Evolutionary conservation across 2,113 vertebrate genomes (phyloP).

Genomic region (Xiphorhynchus elegans): DNA sequence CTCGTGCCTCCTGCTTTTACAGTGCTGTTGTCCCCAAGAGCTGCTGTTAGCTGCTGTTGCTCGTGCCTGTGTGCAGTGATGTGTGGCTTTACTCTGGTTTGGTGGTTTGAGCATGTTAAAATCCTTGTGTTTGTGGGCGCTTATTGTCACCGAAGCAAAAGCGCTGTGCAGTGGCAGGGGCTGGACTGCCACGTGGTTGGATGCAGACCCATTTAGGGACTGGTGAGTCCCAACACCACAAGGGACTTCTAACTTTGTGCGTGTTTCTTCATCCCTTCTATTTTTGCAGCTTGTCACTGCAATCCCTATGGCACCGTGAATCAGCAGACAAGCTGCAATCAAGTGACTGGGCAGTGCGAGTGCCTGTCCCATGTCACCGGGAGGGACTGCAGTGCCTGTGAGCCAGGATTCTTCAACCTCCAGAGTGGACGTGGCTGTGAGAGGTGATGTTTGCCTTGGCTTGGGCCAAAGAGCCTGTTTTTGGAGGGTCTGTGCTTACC

Average conservation of each 20-base stretch:
- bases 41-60: not conserved
- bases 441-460: slow-evolving; percentile 70
- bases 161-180: rapidly evolving
- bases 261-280: not conserved
- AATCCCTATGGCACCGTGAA: slow-evolving; percentile 81
- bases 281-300: slow-evolving; percentile 87
- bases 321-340: slow-evolving; percentile 81
- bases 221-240: not conserved
- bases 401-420: slow-evolving; percentile 92
- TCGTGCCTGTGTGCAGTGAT: no score
- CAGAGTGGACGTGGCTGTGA: slow-evolving; percentile 88
- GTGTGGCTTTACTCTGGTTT: not conserved
- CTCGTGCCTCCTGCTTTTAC: not conserved
- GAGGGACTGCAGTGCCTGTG: slow-evolving; percentile 88
- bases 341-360: slow-evolving; percentile 90
- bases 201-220: not conserved
- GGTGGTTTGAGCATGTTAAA: not conserved
- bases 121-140: not conserved
- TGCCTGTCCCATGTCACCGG: slow-evolving; percentile 86
- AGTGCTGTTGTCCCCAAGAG: not conserved
- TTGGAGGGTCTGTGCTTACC: not conserved
- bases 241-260: not conserved
- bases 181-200: not conserved
- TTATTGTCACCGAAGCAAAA: not conserved
- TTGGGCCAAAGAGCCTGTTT: not conserved